Evolutionary conservation across 2,888 invertebrate species (phyloP).

Genomic region (Eueremaeus valkanovi): DNA sequence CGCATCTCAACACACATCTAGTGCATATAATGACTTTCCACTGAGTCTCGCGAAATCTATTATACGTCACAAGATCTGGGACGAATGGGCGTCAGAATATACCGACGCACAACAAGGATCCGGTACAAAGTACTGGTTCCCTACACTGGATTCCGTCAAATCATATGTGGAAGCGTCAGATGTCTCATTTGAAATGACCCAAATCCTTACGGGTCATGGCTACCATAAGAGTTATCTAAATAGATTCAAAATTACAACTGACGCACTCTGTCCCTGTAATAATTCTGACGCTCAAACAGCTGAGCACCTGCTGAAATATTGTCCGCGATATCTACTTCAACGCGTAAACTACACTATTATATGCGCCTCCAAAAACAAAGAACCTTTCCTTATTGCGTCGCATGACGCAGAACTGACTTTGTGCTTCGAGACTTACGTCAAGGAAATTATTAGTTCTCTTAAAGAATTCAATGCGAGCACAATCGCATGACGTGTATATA

Average conservation of each 20-base stretch:
- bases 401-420: no score
- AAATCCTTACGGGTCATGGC: not conserved
- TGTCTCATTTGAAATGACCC: not conserved
- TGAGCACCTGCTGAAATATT: not conserved
- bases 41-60: not conserved
- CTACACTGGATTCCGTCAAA: not conserved
- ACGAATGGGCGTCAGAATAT: not conserved
- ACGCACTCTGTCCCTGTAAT: not conserved
- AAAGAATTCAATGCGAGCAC: no score
- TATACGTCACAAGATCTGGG: not conserved
- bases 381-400: no score
- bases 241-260: not conserved
- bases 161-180: not conserved
- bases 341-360: not conserved
- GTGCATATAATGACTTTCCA: not conserved
- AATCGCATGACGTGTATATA: no score
- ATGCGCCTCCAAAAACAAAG: no score
- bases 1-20: not conserved
- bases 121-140: not conserved
- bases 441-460: no score
- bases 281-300: not conserved
- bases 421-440: no score
- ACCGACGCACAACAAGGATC: not conserved
- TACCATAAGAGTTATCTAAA: not conserved
- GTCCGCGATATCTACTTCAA: not conserved